These are phyloP conservation scores for Galago senegalensis DNA, from an alignment of 2,797 vertebrate species.

Conservation along the genomic window DNA sequence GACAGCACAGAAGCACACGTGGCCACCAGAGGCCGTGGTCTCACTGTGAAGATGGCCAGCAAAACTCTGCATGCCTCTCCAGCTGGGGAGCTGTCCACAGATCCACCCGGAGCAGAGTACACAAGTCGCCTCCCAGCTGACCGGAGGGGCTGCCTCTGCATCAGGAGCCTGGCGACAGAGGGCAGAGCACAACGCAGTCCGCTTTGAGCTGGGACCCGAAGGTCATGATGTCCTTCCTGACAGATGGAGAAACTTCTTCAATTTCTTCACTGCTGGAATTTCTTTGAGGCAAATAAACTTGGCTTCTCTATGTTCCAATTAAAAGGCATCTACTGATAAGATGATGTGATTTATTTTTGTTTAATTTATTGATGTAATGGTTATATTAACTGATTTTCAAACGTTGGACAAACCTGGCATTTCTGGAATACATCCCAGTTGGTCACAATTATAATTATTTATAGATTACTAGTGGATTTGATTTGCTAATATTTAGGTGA, in stretches of 20 bases:
- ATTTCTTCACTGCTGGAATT: neutral
- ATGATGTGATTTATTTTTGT: too few species aligned
- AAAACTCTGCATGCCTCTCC: neutral
- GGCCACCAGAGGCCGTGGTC: neutral
- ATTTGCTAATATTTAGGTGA: too few species aligned
- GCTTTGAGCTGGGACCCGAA: fast-evolving
- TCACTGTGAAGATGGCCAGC: neutral
- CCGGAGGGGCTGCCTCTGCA: fast-evolving
- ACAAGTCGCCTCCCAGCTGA: neutral
- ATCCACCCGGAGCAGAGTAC: neutral
- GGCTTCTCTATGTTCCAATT: neutral
- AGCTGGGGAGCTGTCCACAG: neutral
- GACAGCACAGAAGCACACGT: neutral
- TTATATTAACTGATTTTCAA: too few species aligned
- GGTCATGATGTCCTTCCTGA: neutral
- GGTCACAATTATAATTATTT: too few species aligned
- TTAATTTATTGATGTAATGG: too few species aligned
- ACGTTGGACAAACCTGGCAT: too few species aligned
- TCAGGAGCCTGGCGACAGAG: neutral
- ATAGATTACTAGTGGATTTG: too few species aligned
- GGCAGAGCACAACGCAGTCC: neutral
- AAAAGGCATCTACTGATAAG: neutral
- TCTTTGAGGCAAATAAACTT: neutral
- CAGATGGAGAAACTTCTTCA: neutral
- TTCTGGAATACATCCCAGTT: too few species aligned